Evolutionary conservation across 1,140 invertebrate genomes (phyloP), one percentile per base, ranked within the genome.

Genomic region (Phortica variegata): DNA sequence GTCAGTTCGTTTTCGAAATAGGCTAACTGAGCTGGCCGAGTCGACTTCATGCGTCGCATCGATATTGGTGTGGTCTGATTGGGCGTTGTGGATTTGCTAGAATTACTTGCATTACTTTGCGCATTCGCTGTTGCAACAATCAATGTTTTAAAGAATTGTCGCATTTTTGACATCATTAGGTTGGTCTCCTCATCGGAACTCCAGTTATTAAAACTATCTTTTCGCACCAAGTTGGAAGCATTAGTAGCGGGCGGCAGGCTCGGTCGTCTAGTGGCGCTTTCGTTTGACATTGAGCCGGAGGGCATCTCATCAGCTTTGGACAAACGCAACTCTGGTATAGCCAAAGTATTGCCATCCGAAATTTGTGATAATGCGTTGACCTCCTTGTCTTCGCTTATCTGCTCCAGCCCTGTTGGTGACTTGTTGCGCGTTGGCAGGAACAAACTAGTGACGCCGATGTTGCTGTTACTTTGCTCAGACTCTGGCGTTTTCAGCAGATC

Each of bases 121-220:
- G 82, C 81, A 61, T 84, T 85, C 4, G 81, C 81, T 0, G 83
- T 81, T 32, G 83, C 81, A 2, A 84, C 87, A 1, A 93, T 84
- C 81, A 93, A 87, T 17, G 88, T 91, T 74, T 92, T 93, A 73
- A 93, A 93, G 71, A 93, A 91, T 55, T 91, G 89, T 3, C 90
- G 79, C 88, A 94, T 91, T 78, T 93, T 93, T 8, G 87, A 90
- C 91, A 95, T 93, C 91, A 95, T 94, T 7, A 93, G 75, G 74
- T 95, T 95, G 1, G 91, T 93, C 77, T 93, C 91, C 71, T 94
- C 91, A 65, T 94, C 91, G 0, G 90, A 93, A 34, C 89, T 92
- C 91, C 91, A 93, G 61, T 93, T 92, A 65, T 93, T 92, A 75
- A 93, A 93, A 65, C 89, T 92, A 71, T 93, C 91, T 74, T 92